These are phyloP conservation scores for Ibycter americanus DNA, from an alignment of 2,797 vertebrate species.

Conservation along the genomic window DNA sequence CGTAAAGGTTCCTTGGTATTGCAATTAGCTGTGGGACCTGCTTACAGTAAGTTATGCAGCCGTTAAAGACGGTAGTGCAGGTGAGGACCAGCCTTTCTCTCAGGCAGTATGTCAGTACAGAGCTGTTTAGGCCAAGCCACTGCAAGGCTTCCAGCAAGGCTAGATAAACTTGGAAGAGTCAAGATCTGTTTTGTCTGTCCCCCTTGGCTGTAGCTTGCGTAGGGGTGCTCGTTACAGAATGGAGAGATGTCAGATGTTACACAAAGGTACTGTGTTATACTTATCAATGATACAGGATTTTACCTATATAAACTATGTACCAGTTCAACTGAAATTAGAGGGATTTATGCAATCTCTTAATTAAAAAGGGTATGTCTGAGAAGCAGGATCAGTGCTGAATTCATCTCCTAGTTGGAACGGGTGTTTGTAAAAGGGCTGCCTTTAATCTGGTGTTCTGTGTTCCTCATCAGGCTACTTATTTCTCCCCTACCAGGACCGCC, in stretches of 20 bases:
- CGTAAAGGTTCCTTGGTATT: not conserved
- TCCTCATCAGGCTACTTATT: conserved; percentile 10
- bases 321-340: not conserved
- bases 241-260: not conserved
- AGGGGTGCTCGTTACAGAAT: not conserved
- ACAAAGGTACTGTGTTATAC: not conserved
- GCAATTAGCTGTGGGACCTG: not conserved
- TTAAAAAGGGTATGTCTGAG: not conserved
- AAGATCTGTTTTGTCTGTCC: not conserved
- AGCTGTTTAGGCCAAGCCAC: not conserved
- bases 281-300: not conserved
- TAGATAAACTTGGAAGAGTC: not conserved
- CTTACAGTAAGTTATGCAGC: not conserved
- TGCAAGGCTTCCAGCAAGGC: not conserved
- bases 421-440: not conserved
- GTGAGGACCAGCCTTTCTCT: not conserved
- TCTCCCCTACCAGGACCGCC: conserved; percentile 17
- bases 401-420: not conserved
- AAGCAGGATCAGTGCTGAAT: not conserved
- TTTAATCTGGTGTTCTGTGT: not conserved
- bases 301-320: not conserved
- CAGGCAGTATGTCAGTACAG: not conserved
- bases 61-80: not conserved
- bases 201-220: not conserved
- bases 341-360: not conserved